Evolutionary conservation across 2,888 invertebrate genomes (phyloP), one percentile per base, ranked within the genome.

Genomic region (Caenorhabditis doughertyi): DNA sequence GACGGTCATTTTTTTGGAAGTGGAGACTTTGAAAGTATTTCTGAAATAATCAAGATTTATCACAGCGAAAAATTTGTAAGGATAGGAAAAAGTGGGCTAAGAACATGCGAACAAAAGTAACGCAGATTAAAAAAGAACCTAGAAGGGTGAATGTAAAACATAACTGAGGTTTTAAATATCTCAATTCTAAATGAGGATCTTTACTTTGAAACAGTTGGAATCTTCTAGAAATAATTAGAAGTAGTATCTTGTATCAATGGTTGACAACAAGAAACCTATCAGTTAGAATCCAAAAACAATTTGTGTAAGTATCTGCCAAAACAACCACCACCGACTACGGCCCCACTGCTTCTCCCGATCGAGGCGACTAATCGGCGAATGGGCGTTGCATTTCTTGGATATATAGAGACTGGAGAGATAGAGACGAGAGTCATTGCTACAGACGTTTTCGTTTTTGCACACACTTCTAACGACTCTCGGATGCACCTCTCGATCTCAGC

Each of bases 311-410:
- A 4, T 21, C 7, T 35, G 9, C 18, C 58, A 27, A 3, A 9
- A 21, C 29, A 25, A 64, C 51, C 25, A 49, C 44, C 44, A 13
- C 44, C 7, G 23, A 16, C 55, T 56, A n/a, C 7, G 55, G 55
- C 55, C 56, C 56, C 32, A 60, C 58, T 42, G 25, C 58, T 23
- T 23, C 16, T 11, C 32, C 42, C 21, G 29, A 29, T 27, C 49
- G 47, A 29, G 58, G 71, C 58, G 62, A 62, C 72, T 72, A 72
- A 72, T 72, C 72, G 72, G 32, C 62, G 72, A 62, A 49, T 72
- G 72, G 65, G 65, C 65, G 65, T 65, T 49, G 51, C 65, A 51
- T 13, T 44, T 13, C 8, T 2, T 16, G 16, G n/a, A 39, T 13
- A 13, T 7, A 5, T 51, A 72, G 64, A 27, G 73, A 55, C 3